These are phyloP conservation scores for Euthynnus affinis DNA, from an alignment of 2,797 vertebrate genomes.

Conservation along the genomic window DNA sequence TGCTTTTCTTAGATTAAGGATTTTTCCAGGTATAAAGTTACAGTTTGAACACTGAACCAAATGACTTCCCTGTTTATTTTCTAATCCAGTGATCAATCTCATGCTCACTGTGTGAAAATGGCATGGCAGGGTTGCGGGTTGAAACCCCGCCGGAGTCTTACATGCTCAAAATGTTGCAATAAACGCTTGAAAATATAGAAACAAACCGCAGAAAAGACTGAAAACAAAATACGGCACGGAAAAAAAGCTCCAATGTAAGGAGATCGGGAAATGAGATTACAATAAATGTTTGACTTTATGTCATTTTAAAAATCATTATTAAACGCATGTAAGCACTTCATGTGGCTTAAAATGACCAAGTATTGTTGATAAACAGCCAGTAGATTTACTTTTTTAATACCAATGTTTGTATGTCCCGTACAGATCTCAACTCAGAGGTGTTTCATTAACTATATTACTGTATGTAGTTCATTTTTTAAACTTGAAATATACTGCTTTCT, in stretches of 20 bases:
- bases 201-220: constrained; percentile 11
- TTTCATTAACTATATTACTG: not conserved
- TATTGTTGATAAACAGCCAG: not conserved
- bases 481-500: too few species aligned
- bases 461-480: too few species aligned
- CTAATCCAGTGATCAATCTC: constrained; percentile 4
- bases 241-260: not conserved
- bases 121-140: not conserved
- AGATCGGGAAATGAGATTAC: not conserved
- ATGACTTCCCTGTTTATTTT: constrained; percentile 25
- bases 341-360: not conserved
- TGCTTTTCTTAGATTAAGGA: constrained; percentile 78
- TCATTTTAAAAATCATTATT: not conserved
- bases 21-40: constrained; percentile 61
- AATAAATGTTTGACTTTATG: not conserved
- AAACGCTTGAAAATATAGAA: not conserved
- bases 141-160: not conserved
- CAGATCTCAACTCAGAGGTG: not conserved
- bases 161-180: not conserved
- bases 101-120: not conserved
- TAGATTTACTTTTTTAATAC: not conserved
- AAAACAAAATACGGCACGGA: not conserved
- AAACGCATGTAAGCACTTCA: not conserved
- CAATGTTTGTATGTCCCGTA: too few species aligned
- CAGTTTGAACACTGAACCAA: constrained; percentile 18